phyloP scores from a whole-genome alignment of 1,140 invertebrate genomes.

The Philopotamus ludificatus region DNA sequence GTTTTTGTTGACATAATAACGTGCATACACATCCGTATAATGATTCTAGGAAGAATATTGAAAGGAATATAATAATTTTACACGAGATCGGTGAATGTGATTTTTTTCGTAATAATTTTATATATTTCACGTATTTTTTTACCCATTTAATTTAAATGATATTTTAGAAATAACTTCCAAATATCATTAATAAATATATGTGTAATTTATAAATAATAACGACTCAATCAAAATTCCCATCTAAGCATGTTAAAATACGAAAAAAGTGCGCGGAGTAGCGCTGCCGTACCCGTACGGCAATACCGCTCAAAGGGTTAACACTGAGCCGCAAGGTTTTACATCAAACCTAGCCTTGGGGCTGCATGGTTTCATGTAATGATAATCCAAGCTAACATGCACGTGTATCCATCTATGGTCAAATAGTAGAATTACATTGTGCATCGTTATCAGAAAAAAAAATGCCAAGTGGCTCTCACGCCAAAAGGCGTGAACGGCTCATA shows the following conservation, averaged over 20 bases:
- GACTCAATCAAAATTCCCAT: not conserved
- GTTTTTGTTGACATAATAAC: not conserved
- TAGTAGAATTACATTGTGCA: too few species aligned
- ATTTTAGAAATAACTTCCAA: not conserved
- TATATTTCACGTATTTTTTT: constrained; percentile 9
- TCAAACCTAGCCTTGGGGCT: too few species aligned
- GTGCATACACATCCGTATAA: too few species aligned
- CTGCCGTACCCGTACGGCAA: not conserved
- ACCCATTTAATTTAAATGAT: not conserved
- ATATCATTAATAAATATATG: not conserved
- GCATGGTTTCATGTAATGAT: too few species aligned
- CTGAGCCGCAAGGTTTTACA: too few species aligned
- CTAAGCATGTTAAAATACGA: not conserved
- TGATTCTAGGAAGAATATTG: not conserved
- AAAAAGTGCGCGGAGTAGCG: not conserved
- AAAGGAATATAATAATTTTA: not conserved
- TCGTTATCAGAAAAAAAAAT: too few species aligned
- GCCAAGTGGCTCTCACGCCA: too few species aligned
- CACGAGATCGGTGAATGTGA: not conserved
- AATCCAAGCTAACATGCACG: too few species aligned
- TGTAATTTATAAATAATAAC: not conserved
- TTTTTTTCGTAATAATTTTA: not conserved
- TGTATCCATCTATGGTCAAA: too few species aligned
- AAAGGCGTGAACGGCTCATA: too few species aligned
- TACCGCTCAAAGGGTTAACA: too few species aligned